A percentile compares a stretch with the other conserved stretches of the same genome.
Evolutionary conservation across 2,888 invertebrate species (phyloP).

Genomic region (Cartodere bifasciata): DNA sequence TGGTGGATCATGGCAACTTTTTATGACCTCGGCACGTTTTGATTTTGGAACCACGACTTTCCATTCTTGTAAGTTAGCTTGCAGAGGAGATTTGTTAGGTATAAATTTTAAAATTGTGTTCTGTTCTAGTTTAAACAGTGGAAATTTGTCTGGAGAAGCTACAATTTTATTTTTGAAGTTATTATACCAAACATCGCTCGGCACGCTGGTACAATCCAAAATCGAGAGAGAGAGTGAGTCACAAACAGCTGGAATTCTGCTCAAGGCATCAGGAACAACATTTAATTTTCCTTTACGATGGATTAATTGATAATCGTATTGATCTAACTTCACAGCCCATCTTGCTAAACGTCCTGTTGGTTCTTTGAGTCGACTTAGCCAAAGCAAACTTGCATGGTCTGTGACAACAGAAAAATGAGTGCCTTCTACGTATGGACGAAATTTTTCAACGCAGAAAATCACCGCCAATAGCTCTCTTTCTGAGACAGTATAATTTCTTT

Average conservation of each 20-base stretch:
- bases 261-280: slow-evolving; percentile 15
- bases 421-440: slow-evolving; percentile 18
- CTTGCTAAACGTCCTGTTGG: slow-evolving; percentile 17
- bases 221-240: no score
- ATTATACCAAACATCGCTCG: slow-evolving; percentile 13
- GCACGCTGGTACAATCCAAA: no score
- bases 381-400: slow-evolving; percentile 18
- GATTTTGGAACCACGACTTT: slow-evolving; percentile 16
- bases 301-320: slow-evolving; percentile 15
- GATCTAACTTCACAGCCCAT: slow-evolving; percentile 15
- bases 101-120: slow-evolving; percentile 11
- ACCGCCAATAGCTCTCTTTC: slow-evolving; percentile 20
- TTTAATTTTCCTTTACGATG: slow-evolving; percentile 15
- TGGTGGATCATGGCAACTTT: slow-evolving; percentile 14
- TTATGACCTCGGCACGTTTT: slow-evolving; percentile 11
- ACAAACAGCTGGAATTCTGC: no score
- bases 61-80: slow-evolving; percentile 14
- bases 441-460: slow-evolving; percentile 19
- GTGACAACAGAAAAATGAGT: slow-evolving; percentile 17
- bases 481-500: slow-evolving; percentile 19
- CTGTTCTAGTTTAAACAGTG: slow-evolving; percentile 13
- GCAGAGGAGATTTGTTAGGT: slow-evolving; percentile 6
- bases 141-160: slow-evolving; percentile 8
- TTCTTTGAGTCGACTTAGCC: slow-evolving; percentile 16
- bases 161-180: slow-evolving; percentile 9